Percentiles rank a stretch among this genome's conserved stretches.
Conservation (phyloP, 2,113 vertebrate species). For the Aegotheles bennettii region DNA sequence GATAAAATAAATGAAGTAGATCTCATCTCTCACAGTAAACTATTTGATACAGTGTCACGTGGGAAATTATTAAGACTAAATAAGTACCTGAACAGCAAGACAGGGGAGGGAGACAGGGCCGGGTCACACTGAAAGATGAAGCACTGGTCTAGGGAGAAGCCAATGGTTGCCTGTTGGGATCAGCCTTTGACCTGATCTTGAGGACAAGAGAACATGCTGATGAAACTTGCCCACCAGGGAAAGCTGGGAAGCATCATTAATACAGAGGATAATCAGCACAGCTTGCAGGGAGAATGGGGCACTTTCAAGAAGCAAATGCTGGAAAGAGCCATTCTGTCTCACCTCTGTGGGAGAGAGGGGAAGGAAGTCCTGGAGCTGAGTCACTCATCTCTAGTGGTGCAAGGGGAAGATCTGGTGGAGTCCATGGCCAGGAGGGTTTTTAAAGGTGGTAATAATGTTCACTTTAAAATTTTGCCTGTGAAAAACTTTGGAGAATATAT, state of each 20-base stretch:
- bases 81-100: neutral
- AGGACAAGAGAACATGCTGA: neutral
- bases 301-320: rapidly evolving
- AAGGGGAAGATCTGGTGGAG: neutral
- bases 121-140: neutral
- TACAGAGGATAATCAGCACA: neutral
- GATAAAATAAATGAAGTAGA: conserved; percentile 51
- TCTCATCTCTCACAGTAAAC: neutral
- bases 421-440: neutral
- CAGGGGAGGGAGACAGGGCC: neutral
- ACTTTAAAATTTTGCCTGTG: neutral
- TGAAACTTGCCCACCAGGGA: neutral
- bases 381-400: no score
- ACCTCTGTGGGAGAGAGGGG: neutral
- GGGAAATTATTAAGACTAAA: conserved; percentile 32
- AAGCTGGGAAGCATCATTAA: neutral
- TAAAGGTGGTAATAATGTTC: neutral
- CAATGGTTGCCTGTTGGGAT: rapidly evolving
- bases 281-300: rapidly evolving
- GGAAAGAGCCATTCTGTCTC: neutral
- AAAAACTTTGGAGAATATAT: neutral
- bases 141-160: neutral
- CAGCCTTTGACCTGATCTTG: neutral
- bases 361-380: neutral
- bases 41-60: neutral